Conservation (phyloP, 2,113 vertebrate genomes). For the Rhodinocichla rosea region DNA sequence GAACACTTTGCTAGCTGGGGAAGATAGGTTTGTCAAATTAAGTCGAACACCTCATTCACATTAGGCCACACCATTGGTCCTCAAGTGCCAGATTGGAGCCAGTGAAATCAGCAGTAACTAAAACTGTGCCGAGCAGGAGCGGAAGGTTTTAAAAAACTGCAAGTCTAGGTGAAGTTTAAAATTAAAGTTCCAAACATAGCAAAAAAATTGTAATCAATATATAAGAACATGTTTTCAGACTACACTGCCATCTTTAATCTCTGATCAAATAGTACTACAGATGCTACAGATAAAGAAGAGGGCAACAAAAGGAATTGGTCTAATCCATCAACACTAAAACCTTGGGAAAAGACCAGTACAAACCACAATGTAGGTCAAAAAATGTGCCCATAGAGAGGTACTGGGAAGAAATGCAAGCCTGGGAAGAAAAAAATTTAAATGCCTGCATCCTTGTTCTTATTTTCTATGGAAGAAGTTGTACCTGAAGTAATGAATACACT, state of each 20-base stretch:
- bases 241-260: background rate
- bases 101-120: background rate
- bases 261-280: background rate
- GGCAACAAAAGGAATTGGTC: background rate
- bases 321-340: background rate
- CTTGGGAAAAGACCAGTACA: background rate
- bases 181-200: background rate
- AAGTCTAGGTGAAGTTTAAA: background rate
- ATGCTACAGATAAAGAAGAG: background rate
- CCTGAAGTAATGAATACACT: constrained; percentile 21
- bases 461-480: background rate
- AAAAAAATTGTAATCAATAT: background rate
- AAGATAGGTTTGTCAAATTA: background rate
- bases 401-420: background rate
- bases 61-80: background rate
- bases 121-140: background rate
- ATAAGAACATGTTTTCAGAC: background rate
- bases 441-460: background rate
- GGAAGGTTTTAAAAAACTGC: background rate
- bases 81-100: background rate
- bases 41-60: background rate
- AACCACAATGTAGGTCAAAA: background rate
- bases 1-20: background rate
- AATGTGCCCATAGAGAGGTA: background rate
- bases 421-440: background rate